A percentile compares a stretch with the other conserved stretches of the same genome.
phyloP scores from a whole-genome alignment of 1,140 invertebrate genomes.

The Brachionus sp. region DNA sequence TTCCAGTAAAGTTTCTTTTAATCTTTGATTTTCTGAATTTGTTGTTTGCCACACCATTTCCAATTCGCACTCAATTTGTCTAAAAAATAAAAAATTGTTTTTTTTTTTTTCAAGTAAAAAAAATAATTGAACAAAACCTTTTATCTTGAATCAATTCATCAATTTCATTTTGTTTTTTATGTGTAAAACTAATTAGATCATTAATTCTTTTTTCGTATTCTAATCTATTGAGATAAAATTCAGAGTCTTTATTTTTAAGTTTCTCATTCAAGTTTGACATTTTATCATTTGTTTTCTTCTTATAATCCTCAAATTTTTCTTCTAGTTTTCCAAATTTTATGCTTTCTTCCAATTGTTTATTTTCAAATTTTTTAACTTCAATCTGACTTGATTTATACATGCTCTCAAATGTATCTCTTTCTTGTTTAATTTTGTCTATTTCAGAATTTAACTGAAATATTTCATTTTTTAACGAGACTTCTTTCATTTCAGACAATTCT shows the following conservation, averaged over 20 bases:
- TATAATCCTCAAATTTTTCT: conserved; percentile 21
- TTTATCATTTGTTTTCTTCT: conserved; percentile 9
- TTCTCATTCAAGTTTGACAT: not conserved
- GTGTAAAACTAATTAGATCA: not conserved
- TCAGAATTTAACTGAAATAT: not conserved
- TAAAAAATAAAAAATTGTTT: not conserved
- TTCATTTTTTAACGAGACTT: not conserved
- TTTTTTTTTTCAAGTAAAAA: not conserved
- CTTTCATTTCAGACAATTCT: not conserved
- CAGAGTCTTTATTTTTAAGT: conserved; percentile 9
- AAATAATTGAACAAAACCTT: not conserved
- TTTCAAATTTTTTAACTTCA: conserved; percentile 42
- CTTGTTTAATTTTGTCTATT: not conserved
- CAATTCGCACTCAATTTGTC: conserved; percentile 25
- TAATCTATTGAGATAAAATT: not conserved
- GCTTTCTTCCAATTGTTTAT: not conserved
- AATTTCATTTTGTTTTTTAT: conserved; percentile 42
- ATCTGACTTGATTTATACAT: not conserved
- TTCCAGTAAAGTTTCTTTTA: conserved; percentile 3
- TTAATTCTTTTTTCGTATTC: conserved; percentile 33
- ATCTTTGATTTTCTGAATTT: not conserved
- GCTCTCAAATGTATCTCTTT: conserved; percentile 3
- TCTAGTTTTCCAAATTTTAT: conserved; percentile 32
- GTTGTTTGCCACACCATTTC: conserved; percentile 41
- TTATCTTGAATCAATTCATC: conserved; percentile 33